Evolutionary conservation across 53 echinoderm and acorn worm species (phyloP), one percentile per base, ranked within the genome.

Genomic region (Arbacia lixula): DNA sequence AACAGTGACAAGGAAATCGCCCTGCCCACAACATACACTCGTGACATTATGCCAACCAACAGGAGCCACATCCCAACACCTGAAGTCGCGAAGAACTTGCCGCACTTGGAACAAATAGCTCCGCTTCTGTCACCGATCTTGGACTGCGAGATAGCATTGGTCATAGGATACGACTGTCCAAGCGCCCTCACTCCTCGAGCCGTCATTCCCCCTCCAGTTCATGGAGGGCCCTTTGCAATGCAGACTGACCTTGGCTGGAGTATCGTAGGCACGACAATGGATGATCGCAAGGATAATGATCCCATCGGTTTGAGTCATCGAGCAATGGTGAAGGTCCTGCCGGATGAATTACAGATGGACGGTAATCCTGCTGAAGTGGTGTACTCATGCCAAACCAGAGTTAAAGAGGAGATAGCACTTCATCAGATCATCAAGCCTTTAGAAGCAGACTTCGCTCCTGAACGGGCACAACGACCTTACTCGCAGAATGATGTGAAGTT

Each of bases 221-320:
- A 42, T 28, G 34, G 82, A 20, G 77, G 39, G 27, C 85, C 88
- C 1, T 85, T 64, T 52, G 72, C 72, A 10, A 61, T 72, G 41
- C 62, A 58, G 50, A 91, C 87, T 37, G 87, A 84, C 51, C 81
- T 88, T 26, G 91, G 91, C 20, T 91, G 91, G 91, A 83, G 91
- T 19, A 66, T 91, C 40, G 73, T 87, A 25, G 87, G 91, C 17
- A 79, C 66, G 37, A 65, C 22, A 43, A 21, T 33, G 14, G 61
- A 84, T 19, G 56, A 63, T 34, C 55, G 29, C n/a, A 38, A 55
- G 11, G 66, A 69, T 25, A 24, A 69, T 4, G 30, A 69, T 29
- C 43, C 42, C 39, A 69, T 41, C 2, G 46, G 71, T 69, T 22
- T 69, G 24, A 69, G 71, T 25, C 71, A 43, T 69, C 71, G 43